Percentiles rank a stretch among this genome's conserved stretches.
phyloP scores from a whole-genome alignment of 2,888 invertebrate genomes.

The Hermaeophaga mercurialis region DNA sequence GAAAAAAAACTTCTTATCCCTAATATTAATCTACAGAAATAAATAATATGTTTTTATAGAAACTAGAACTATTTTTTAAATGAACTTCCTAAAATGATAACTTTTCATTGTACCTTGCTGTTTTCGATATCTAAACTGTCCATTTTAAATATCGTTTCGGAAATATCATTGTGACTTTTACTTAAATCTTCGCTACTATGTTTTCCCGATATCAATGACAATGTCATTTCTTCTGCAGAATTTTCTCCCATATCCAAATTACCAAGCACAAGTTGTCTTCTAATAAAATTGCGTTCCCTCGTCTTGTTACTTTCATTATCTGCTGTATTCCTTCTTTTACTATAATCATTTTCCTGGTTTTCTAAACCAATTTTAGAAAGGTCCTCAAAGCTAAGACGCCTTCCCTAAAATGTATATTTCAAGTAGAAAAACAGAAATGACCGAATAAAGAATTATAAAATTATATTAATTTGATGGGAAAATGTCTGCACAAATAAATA shows the following conservation, averaged over 20 bases:
- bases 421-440: slow-evolving; percentile 7
- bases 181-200: slow-evolving; percentile 53
- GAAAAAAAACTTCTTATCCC: too few species aligned
- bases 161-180: slow-evolving; percentile 53
- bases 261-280: slow-evolving; percentile 55
- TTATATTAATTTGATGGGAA: too few species aligned
- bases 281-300: slow-evolving; percentile 54
- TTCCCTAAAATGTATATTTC: slow-evolving; percentile 42
- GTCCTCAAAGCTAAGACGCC: slow-evolving; percentile 53
- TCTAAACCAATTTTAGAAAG: slow-evolving; percentile 53
- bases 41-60: too few species aligned
- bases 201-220: slow-evolving; percentile 50
- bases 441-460: too few species aligned
- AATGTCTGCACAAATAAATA: too few species aligned
- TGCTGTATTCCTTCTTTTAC: slow-evolving; percentile 63
- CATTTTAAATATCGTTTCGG: slow-evolving; percentile 73
- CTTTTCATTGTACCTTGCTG: slow-evolving; percentile 35
- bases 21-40: too few species aligned
- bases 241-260: slow-evolving; percentile 55
- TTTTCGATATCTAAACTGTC: slow-evolving; percentile 63
- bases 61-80: too few species aligned
- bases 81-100: not conserved
- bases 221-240: slow-evolving; percentile 53
- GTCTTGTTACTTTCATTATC: slow-evolving; percentile 52
- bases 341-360: slow-evolving; percentile 72